Base-by-base conservation (phyloP, 1,140 invertebrate genomes). In the Cydia fagiglandana region DNA sequence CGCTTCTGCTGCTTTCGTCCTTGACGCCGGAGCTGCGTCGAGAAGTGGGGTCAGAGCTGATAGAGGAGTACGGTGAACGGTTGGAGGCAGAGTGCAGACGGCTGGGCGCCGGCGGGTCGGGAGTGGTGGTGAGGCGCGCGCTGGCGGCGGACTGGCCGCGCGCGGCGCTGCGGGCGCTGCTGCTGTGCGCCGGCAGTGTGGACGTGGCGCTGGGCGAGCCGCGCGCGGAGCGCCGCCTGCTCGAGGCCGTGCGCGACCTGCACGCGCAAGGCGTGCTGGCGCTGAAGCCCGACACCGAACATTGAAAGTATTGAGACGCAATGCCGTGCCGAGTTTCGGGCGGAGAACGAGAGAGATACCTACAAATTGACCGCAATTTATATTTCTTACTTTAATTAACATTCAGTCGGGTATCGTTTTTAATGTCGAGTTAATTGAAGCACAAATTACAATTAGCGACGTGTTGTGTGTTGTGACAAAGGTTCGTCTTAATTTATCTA, bases 111-210 rank as follows among this genome's bases (percentile, higher is more conserved):
- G 93, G 96, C 77, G 92, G 96, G 2, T 93, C 94, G 30, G 93
- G 93, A 13, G 93, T 89, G 94, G 30, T 91, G 86, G 75, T 96
- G 94, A 89, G 94, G 20, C 92, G 94, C 12, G 84, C 84, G 34
- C 88, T 97, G 15, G 93, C 91, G 20, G 91, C 92, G 6, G 96
- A 97, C 82, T 96, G 96, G 87, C 94, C 95, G 13, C 93, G 95
- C 76, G 96, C 96, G 0, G 95, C 96, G 79, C 89, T 97, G 6
- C 87, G 97, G 50, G 96, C 96, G 2, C 90, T 97, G 15, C 89
- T 97, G 24, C 89, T 97, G 9, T 97, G 96, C 80, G 96, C 97
- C 64, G 96, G 96, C 4, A 96, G 96, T 7, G 96, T 97, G 12
- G 96, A 97, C 85, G 95, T 97, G 81, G 94, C 95, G 4, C 88